Evolutionary conservation across 2,888 invertebrate species (phyloP), one percentile per base, ranked within the genome.

Genomic region (Hipparchia sbordonii): DNA sequence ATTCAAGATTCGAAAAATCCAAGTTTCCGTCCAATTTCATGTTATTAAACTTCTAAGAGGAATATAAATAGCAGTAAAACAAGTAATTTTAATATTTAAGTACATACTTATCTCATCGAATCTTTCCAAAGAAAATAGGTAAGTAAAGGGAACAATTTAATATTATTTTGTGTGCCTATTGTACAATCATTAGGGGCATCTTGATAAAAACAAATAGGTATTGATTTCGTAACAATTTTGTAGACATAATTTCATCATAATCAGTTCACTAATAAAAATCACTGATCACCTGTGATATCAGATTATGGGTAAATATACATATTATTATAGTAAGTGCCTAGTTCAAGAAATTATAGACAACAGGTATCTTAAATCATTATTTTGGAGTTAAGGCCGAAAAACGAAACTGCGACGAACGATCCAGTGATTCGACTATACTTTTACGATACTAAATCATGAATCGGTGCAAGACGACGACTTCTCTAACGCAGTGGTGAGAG

Each of bases 21-120:
- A 65, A 52, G 65, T 39, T 65, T 65, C 65, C 65, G 65, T 65
- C 65, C 65, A 63, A 23, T 65, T 33, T 52, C 12, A 52, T 33
- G 23, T 52, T 52, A 7, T 65, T 62, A 48, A 45, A 61, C 60
- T 45, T 45, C 7, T n/a, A 61, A 39, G 60, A 13, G 13, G 23
- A 57, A 23, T 57, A 23, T 57, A 6, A 56, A 56, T 13, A 57
- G 56, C 56, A 13, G n/a, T 56, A 56, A 13, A 13, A n/a, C 7
- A n/a, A 56, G 23, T 57, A 57, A 57, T 57, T 10, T 33, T 33
- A 56, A 59, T 10, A 7, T 61, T 39, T 39, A 39, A 39, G 39
- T 39, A 5, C 13, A 3, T 57, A 61, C 23, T 65, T 52, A 65
- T 65, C 65, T 65, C 65, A 65, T 52, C 65, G 65, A 65, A 51